These are phyloP conservation scores for Willisornis vidua DNA, from an alignment of 2,113 vertebrate species.

Conservation along the genomic window DNA sequence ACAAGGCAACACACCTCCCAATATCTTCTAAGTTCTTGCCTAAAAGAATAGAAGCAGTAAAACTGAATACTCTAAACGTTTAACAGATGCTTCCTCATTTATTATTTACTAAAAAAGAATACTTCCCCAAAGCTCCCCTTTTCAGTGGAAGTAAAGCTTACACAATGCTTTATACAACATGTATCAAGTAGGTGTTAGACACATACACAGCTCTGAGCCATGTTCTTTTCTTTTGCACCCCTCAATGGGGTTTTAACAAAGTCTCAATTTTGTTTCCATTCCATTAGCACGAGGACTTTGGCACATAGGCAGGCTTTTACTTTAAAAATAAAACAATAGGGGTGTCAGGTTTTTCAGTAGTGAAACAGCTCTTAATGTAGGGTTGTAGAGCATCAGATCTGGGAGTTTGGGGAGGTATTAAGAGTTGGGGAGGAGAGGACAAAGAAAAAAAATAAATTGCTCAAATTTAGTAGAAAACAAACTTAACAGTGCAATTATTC, in stretches of 20 bases:
- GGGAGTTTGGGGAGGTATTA: not conserved
- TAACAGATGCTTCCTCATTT: not conserved
- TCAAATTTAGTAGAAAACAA: not conserved
- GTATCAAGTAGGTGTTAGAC: not conserved
- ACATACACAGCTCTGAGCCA: not conserved
- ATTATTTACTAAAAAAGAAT: not conserved
- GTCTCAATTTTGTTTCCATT: not conserved
- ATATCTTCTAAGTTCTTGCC: not conserved
- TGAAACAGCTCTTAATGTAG: not conserved
- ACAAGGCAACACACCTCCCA: not conserved
- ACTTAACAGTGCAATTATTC: not conserved
- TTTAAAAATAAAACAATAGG: not conserved
- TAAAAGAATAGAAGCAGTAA: not conserved
- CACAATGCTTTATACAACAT: not conserved
- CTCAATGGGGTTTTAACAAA: not conserved
- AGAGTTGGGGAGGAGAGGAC: not conserved
- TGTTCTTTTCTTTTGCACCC: not conserved
- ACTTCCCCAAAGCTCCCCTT: not conserved
- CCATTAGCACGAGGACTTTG: not conserved
- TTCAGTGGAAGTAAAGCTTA: not conserved
- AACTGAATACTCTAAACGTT: not conserved
- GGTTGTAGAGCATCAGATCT: not conserved
- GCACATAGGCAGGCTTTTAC: not conserved
- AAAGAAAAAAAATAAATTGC: not conserved
- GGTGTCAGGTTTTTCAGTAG: not conserved